Evolutionary conservation across 2,113 vertebrate species (phyloP).

Genomic region (Eurystomus gularis): DNA sequence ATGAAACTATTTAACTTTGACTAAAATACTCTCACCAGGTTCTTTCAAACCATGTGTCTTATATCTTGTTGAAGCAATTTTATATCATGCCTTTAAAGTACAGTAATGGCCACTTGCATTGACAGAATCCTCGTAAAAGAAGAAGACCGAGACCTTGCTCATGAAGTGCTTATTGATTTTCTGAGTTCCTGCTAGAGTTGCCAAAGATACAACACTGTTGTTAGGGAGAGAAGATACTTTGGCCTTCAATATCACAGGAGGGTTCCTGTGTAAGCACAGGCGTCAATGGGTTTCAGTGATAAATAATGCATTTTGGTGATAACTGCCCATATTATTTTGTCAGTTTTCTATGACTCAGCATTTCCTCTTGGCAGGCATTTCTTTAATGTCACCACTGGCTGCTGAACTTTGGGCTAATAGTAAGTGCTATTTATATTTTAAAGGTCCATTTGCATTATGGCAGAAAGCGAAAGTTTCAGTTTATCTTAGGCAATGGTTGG

Average conservation of each 20-base stretch:
- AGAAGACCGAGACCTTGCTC: slow-evolving; percentile 80
- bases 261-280: slow-evolving; percentile 77
- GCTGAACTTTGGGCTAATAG: not conserved
- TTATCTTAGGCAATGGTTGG: slow-evolving; percentile 29
- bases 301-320: slow-evolving; percentile 81
- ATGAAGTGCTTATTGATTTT: slow-evolving; percentile 86
- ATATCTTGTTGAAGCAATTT: slow-evolving; percentile 85
- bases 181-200: slow-evolving; percentile 78
- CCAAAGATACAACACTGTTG: slow-evolving; percentile 81
- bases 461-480: slow-evolving; percentile 3
- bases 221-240: slow-evolving; percentile 76
- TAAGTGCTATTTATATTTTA: not conserved
- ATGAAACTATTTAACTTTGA: slow-evolving; percentile 85
- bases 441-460: not conserved
- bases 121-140: slow-evolving; percentile 84
- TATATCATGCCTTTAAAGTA: slow-evolving; percentile 85
- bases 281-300: slow-evolving; percentile 69
- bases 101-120: slow-evolving; percentile 85
- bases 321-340: slow-evolving; percentile 75
- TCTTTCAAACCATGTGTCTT: slow-evolving; percentile 83
- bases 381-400: slow-evolving; percentile 36
- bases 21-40: slow-evolving; percentile 85
- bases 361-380: slow-evolving; percentile 42
- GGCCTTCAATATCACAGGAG: slow-evolving; percentile 82
- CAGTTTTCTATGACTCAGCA: slow-evolving; percentile 78